phyloP scores from a whole-genome alignment of 1,140 invertebrate genomes.

The Bombus difficillimus region DNA sequence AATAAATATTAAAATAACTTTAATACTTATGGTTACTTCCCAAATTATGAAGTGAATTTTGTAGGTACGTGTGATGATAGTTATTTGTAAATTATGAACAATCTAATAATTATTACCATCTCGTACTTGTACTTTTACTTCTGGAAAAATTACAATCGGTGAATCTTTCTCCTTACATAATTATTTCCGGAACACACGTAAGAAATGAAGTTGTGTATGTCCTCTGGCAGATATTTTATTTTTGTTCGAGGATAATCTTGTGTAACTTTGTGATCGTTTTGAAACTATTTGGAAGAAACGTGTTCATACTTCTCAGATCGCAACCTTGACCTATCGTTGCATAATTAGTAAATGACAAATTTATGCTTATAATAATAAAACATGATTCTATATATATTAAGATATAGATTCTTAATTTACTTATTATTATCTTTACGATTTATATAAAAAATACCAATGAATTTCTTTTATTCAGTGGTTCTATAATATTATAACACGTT shows the following conservation, averaged over 20 bases:
- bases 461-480: no score
- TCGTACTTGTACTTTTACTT: background rate
- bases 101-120: background rate
- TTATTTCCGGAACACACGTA: background rate
- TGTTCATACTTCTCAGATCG: no score
- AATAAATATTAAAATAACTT: no score
- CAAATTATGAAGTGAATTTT: no score
- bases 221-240: background rate
- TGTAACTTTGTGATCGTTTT: background rate
- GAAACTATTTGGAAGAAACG: background rate
- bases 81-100: background rate
- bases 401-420: no score
- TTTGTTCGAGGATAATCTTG: background rate
- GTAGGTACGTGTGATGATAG: no score
- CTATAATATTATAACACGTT: no score
- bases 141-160: background rate
- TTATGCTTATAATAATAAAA: no score
- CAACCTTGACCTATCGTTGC: background rate
- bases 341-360: background rate
- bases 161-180: conserved; percentile 14
- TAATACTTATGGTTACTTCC: no score
- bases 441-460: no score
- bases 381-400: no score
- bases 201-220: background rate
- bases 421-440: no score